Percentiles rank a stretch among this genome's conserved stretches.
These are phyloP conservation scores for Zaprionus davidi DNA, from an alignment of 1,140 invertebrate genomes.

Conservation along the genomic window DNA sequence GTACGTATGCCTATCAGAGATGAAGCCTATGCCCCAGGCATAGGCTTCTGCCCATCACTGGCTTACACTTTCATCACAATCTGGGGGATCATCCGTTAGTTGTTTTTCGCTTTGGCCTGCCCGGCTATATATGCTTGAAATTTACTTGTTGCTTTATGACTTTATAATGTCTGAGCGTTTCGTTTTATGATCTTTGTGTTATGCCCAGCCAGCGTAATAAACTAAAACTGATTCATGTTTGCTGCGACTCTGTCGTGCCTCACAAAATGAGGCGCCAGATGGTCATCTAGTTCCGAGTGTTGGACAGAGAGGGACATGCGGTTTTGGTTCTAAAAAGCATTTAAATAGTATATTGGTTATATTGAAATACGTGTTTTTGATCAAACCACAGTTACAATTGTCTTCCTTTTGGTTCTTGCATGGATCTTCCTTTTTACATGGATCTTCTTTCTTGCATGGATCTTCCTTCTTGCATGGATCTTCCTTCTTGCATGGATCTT, in stretches of 20 bases:
- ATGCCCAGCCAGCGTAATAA: constrained; percentile 43
- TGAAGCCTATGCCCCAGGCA: too few relatives aligned
- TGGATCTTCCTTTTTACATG: constrained; percentile 8
- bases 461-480: too few relatives aligned
- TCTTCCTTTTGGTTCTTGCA: constrained; percentile 2
- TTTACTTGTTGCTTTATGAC: constrained; percentile 76
- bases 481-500: too few relatives aligned
- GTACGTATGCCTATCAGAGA: too few relatives aligned
- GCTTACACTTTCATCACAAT: constrained; percentile 32
- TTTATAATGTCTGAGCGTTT: constrained; percentile 72
- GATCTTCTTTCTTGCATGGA: too few relatives aligned
- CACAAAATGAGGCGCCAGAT: background rate
- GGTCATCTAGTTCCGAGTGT: background rate
- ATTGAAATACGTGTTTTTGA: too few relatives aligned
- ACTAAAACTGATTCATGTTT: constrained; percentile 61
- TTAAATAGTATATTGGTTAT: too few relatives aligned
- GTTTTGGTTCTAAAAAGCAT: too few relatives aligned
- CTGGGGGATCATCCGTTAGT: constrained; percentile 17
- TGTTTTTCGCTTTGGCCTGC: background rate
- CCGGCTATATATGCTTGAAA: constrained; percentile 63
- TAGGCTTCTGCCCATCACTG: background rate
- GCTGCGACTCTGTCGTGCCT: background rate
- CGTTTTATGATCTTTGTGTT: constrained; percentile 65
- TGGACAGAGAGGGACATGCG: background rate
- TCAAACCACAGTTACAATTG: background rate